Conservation (phyloP, 2,113 vertebrate genomes). For the Lonchura striata region DNA sequence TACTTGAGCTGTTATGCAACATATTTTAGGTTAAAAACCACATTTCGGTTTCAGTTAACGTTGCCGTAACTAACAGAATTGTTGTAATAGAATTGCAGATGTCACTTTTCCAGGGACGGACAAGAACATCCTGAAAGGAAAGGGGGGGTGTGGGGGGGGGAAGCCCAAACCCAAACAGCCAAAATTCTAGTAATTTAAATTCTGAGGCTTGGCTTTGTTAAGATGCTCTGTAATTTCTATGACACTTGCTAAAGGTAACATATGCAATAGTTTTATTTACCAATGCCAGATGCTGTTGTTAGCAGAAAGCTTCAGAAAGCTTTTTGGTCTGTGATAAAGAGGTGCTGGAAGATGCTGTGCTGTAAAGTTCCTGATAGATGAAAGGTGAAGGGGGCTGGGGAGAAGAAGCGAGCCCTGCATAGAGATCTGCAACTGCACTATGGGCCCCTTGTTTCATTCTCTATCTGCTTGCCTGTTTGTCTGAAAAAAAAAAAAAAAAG, state of each 20-base stretch:
- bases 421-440: background rate
- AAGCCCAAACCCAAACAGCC: too few relatives aligned
- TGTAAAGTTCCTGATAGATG: conserved; percentile 13
- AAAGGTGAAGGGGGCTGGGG: background rate
- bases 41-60: conserved; percentile 52
- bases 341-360: background rate
- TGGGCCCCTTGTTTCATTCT: conserved; percentile 58
- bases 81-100: conserved; percentile 12
- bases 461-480: conserved; percentile 30
- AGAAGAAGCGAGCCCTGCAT: background rate
- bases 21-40: background rate
- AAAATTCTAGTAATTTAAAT: background rate
- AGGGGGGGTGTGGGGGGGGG: too few relatives aligned
- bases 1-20: conserved; percentile 47
- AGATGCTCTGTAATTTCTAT: background rate
- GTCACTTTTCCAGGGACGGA: background rate
- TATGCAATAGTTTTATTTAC: background rate
- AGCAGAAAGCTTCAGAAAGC: background rate
- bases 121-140: background rate
- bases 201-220: background rate
- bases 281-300: background rate
- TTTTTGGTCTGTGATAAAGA: background rate
- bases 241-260: conserved; percentile 11
- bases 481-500: background rate
- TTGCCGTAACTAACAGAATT: conserved; percentile 25